phyloP scores from a whole-genome alignment of 1,140 invertebrate species.

The Dendroctonus valens region DNA sequence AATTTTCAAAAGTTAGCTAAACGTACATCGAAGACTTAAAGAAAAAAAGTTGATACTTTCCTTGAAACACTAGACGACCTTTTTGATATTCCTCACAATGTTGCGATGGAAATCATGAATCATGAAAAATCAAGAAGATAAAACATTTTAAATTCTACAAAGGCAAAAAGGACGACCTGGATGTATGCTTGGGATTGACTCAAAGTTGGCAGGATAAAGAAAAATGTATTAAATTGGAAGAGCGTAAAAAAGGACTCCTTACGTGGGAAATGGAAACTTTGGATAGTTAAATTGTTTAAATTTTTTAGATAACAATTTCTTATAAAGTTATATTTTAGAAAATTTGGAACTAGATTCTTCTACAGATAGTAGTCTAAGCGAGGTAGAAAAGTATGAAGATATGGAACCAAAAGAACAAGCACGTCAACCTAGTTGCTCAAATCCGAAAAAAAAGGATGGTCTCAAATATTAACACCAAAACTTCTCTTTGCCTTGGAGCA shows the following conservation, averaged over 20 bases:
- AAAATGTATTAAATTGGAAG: neutral
- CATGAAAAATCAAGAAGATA: neutral
- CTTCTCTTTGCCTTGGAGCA: neutral
- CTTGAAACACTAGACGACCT: neutral
- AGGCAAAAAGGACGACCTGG: neutral
- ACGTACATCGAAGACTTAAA: neutral
- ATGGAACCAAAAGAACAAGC: neutral
- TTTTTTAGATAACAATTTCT: neutral
- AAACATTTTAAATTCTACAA: neutral
- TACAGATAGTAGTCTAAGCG: neutral
- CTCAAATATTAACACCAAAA: neutral
- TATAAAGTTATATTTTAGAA: neutral
- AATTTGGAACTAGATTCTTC: neutral
- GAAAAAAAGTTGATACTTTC: constrained; percentile 1
- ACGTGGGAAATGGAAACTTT: neutral
- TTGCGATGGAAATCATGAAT: neutral
- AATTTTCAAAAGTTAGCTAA: neutral
- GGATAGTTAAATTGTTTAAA: neutral
- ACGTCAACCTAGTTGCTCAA: neutral
- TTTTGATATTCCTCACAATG: constrained; percentile 1
- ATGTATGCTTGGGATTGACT: neutral
- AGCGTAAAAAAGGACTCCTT: constrained; percentile 2
- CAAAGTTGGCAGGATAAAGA: constrained; percentile 4
- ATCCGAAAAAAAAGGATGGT: neutral
- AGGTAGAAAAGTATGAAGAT: neutral